Conservation (phyloP, 2,888 invertebrate genomes). For the Drosophila dives region DNA sequence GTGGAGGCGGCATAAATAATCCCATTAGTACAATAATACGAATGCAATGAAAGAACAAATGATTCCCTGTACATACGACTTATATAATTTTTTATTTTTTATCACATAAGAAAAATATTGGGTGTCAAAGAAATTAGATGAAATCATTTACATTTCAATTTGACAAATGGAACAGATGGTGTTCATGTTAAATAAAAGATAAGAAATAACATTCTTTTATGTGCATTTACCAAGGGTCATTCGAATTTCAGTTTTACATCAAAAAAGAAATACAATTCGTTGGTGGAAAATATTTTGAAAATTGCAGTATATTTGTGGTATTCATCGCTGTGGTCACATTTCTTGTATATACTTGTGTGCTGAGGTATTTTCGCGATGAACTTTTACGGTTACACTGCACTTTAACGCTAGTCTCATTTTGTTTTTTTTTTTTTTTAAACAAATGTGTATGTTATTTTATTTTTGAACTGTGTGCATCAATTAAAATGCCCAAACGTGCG, state of each 20-base stretch:
- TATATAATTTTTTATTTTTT: slow-evolving; percentile 40
- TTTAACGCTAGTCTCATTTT: slow-evolving; percentile 64
- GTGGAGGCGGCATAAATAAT: slow-evolving; percentile 11
- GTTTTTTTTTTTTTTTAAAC: slow-evolving; percentile 76
- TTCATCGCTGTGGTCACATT: slow-evolving; percentile 10
- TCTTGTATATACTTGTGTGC: not conserved
- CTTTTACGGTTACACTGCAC: slow-evolving; percentile 38
- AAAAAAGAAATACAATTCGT: not conserved
- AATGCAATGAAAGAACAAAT: slow-evolving; percentile 40
- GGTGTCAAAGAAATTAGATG: not conserved
- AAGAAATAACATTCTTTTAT: slow-evolving; percentile 24
- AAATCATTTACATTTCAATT: slow-evolving; percentile 10
- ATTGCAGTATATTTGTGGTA: slow-evolving; percentile 21
- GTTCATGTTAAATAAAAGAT: slow-evolving; percentile 41
- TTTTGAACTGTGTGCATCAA: slow-evolving; percentile 57
- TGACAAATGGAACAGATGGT: slow-evolving; percentile 18
- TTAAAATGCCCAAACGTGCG: slow-evolving; percentile 37
- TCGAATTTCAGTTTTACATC: not conserved
- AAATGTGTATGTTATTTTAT: slow-evolving; percentile 74
- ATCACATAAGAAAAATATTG: slow-evolving; percentile 24
- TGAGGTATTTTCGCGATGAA: slow-evolving; percentile 13
- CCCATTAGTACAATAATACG: slow-evolving; percentile 21
- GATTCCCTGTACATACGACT: slow-evolving; percentile 60
- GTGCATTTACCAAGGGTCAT: not conserved
- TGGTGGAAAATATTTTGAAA: not conserved